A percentile compares a stretch with the other conserved stretches of the same genome.
Evolutionary conservation across 1,140 invertebrate genomes (phyloP).

Genomic region (Phymastichus coffea): DNA sequence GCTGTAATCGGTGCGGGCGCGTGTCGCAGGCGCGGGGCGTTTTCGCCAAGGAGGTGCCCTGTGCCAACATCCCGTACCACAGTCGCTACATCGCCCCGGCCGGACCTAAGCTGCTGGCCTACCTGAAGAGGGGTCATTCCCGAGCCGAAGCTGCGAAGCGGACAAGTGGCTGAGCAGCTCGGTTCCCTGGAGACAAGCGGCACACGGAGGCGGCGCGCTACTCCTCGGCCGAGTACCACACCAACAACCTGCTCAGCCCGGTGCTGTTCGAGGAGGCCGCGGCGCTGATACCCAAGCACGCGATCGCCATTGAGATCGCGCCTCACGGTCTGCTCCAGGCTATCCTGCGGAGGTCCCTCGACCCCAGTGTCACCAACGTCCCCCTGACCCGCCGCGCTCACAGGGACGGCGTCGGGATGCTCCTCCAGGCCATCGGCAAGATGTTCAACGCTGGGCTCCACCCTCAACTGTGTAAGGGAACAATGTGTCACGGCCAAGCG

Average conservation of each 20-base stretch:
- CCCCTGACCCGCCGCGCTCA: slow-evolving; percentile 76
- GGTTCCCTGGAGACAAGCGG: slow-evolving; percentile 64
- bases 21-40: slow-evolving; percentile 58
- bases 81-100: slow-evolving; percentile 60
- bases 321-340: slow-evolving; percentile 66
- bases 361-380: slow-evolving; percentile 64
- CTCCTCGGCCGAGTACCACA: slow-evolving; percentile 84
- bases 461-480: slow-evolving; percentile 53
- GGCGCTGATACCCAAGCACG: slow-evolving; percentile 70
- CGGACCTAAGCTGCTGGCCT: slow-evolving; percentile 65
- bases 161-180: slow-evolving; percentile 82
- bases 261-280: slow-evolving; percentile 81
- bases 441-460: slow-evolving; percentile 64
- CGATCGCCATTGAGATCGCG: slow-evolving; percentile 71
- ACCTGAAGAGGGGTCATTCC: slow-evolving; percentile 66
- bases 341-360: slow-evolving; percentile 56
- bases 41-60: slow-evolving; percentile 80
- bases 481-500: not conserved
- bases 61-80: slow-evolving; percentile 70
- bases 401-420: slow-evolving; percentile 71
- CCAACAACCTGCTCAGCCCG: slow-evolving; percentile 80
- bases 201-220: slow-evolving; percentile 60
- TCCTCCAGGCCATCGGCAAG: slow-evolving; percentile 67
- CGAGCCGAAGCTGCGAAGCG: slow-evolving; percentile 64
- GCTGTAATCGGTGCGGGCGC: not conserved